Evolutionary conservation across 2,888 invertebrate genomes (phyloP), one percentile per base, ranked within the genome.

Genomic region (Opisthograptis luteolata): DNA sequence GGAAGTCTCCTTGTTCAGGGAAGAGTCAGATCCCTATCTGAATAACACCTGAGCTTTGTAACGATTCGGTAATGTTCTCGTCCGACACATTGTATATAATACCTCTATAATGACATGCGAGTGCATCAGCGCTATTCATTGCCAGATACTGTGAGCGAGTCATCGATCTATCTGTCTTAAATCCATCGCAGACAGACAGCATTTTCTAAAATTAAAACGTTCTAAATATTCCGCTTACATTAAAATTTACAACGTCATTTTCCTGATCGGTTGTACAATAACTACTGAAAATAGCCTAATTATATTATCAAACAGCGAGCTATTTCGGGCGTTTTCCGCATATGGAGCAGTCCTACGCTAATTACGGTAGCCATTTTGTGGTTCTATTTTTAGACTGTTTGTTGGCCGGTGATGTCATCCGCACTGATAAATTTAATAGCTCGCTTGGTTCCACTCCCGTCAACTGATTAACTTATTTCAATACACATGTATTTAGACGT

Each of bases 311-410:
- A 14, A 43, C 20, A 22, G 43, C 27, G 31, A 5, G 9, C 42
- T 49, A 49, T 40, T 45, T 51, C 24, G 30, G 40, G 19, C 24
- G 40, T 44, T 51, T 35, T 51, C 50, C 50, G 44, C 50, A 31
- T 40, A 40, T 35, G 50, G 44, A 22, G 25, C 15, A 13, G 36
- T 14, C 24, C 25, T 24, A 39, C 7, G 27, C 35, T 40, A 40
- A 45, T 51, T 40, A 51, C 30, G 30, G 28, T 14, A 8, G 17
- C 35, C 34, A 34, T 30, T n/a, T 51, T 30, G 30, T 22, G 12
- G 2, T 1, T 32, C 49, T 51, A 45, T 45, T 35, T 40, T 28
- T 45, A 45, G 44, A 27, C 8, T 37, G 30, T 42, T 34, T 13
- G 50, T 40, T 9, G 13, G 15, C 10, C 24, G 35, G 28, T 51